phyloP scores from a whole-genome alignment of 2,888 invertebrate species.

The Chloroclysta siterata region DNA sequence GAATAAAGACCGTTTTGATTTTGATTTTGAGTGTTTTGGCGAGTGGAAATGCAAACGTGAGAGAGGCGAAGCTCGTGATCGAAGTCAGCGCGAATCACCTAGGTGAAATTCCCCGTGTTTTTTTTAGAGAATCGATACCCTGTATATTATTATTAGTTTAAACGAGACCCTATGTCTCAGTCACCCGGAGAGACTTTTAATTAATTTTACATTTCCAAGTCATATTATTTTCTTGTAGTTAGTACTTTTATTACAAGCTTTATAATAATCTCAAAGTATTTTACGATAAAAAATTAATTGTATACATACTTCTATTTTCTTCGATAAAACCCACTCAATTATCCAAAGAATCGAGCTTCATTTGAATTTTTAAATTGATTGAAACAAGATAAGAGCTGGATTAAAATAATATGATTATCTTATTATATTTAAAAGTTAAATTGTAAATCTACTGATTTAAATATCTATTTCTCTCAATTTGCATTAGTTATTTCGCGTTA shows the following conservation, averaged over 20 bases:
- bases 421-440: constrained; percentile 24
- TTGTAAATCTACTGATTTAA: constrained; percentile 16
- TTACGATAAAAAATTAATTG: constrained; percentile 64
- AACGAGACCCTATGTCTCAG: constrained; percentile 53
- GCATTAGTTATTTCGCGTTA: constrained; percentile 11
- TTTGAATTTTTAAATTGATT: constrained; percentile 47
- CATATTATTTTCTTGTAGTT: constrained; percentile 51
- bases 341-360: constrained; percentile 43
- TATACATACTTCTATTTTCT: constrained; percentile 40
- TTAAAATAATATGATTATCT: constrained; percentile 26
- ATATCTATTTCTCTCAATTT: constrained; percentile 14
- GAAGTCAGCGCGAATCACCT: too few species aligned
- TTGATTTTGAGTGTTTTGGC: too few species aligned
- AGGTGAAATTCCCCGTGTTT: too few species aligned
- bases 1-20: too few species aligned
- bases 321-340: constrained; percentile 45
- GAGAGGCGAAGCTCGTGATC: too few species aligned
- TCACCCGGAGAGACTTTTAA: constrained; percentile 73
- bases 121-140: too few species aligned
- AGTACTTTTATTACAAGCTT: constrained; percentile 48
- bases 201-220: constrained; percentile 59
- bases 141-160: constrained; percentile 49
- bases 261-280: constrained; percentile 59
- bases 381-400: constrained; percentile 25
- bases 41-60: too few species aligned